These are phyloP conservation scores for Meandrusa payeni DNA, from an alignment of 2,888 invertebrate genomes.

Conservation along the genomic window DNA sequence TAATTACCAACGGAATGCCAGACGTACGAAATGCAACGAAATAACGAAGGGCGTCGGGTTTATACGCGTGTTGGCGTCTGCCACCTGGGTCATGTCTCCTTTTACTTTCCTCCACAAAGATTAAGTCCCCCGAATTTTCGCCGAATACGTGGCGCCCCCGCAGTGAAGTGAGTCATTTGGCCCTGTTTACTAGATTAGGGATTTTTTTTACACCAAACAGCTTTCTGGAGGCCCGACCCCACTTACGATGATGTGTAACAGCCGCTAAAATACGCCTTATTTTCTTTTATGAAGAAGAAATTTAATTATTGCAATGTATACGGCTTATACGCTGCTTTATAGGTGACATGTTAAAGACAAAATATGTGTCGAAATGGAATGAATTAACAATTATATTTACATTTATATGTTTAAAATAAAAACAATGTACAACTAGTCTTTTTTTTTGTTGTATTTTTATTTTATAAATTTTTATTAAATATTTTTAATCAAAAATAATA, in stretches of 20 bases:
- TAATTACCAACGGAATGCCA: conserved; percentile 58
- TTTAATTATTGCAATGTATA: conserved; percentile 44
- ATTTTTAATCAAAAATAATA: no score
- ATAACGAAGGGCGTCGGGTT: conserved; percentile 67
- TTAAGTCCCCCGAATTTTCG: conserved; percentile 72
- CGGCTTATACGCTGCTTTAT: conserved; percentile 6
- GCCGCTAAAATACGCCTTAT: conserved; percentile 53
- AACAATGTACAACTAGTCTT: no score
- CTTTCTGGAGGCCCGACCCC: conserved; percentile 45
- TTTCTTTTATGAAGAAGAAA: conserved; percentile 49
- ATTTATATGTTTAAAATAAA: no score
- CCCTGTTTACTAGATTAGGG: conserved; percentile 79
- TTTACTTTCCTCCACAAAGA: conserved; percentile 78
- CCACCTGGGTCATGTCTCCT: conserved; percentile 79
- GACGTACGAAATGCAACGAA: conserved; percentile 50
- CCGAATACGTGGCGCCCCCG: conserved; percentile 64
- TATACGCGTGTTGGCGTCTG: conserved; percentile 56
- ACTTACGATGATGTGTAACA: conserved; percentile 59
- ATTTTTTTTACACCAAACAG: conserved; percentile 72
- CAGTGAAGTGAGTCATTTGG: conserved; percentile 77
- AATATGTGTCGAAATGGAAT: no score
- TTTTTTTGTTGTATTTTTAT: no score
- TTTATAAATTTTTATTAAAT: no score
- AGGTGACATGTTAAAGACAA: neutral
- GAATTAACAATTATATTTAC: no score